Conservation (phyloP, 2,113 vertebrate genomes). For the Tupaia tana region DNA sequence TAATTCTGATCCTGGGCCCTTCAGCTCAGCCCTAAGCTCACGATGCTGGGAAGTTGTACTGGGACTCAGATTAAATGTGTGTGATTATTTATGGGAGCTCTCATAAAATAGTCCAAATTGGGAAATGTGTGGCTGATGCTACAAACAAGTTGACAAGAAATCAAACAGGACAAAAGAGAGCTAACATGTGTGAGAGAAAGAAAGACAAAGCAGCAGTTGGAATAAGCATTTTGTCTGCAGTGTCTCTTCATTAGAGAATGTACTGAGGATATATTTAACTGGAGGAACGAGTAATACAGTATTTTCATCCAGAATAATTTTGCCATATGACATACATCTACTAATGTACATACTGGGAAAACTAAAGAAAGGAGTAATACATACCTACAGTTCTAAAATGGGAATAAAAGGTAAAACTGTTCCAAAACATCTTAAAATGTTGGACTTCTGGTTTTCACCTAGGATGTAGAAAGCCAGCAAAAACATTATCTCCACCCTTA, state of each 20-base stretch:
- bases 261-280: not conserved
- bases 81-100: not conserved
- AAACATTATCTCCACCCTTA: not conserved
- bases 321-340: not conserved
- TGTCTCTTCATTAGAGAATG: not conserved
- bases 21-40: not conserved
- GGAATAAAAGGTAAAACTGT: not conserved
- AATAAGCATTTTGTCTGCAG: not conserved
- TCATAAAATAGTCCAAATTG: slow-evolving; percentile 3
- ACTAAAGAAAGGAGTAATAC: not conserved
- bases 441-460: not conserved
- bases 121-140: not conserved
- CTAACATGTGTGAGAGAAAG: not conserved
- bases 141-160: slow-evolving; percentile 30
- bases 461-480: not conserved
- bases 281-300: not conserved
- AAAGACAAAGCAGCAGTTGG: not conserved
- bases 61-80: not conserved
- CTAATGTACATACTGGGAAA: not conserved
- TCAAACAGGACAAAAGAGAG: slow-evolving; percentile 23
- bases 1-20: not conserved
- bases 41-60: not conserved
- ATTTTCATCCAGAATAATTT: slow-evolving; percentile 7
- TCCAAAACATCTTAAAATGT: not conserved
- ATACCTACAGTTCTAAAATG: slow-evolving; percentile 9